Conservation (phyloP, 1,140 invertebrate species). For the Drosophila asahinai region DNA sequence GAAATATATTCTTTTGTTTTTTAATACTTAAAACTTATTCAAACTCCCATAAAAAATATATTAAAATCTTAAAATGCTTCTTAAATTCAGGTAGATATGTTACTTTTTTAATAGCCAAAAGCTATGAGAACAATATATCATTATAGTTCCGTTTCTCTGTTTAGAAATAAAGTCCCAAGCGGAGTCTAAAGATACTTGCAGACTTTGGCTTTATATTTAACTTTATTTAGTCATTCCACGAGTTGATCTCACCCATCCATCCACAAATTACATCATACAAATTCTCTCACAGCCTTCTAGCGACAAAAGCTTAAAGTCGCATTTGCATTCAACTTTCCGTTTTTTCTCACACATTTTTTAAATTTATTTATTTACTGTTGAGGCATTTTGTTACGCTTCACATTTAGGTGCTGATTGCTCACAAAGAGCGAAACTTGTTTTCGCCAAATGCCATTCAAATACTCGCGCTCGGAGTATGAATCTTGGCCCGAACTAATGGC, state of each 20-base stretch:
- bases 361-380: conserved; percentile 28
- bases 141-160: neutral
- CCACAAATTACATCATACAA: conserved; percentile 33
- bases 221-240: conserved; percentile 12
- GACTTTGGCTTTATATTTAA: neutral
- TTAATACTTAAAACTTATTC: neutral
- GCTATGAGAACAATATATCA: too few relatives aligned
- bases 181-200: neutral
- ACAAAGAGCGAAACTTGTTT: conserved; percentile 47
- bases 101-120: too few relatives aligned
- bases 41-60: neutral
- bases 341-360: conserved; percentile 30
- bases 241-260: conserved; percentile 26
- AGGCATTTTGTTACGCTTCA: conserved; percentile 47
- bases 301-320: neutral
- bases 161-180: neutral
- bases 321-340: conserved; percentile 42
- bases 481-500: conserved; percentile 46
- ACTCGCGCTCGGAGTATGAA: neutral
- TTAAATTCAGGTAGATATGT: too few relatives aligned
- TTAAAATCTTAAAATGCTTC: neutral
- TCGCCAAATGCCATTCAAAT: conserved; percentile 39
- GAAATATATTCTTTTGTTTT: too few relatives aligned
- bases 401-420: conserved; percentile 43
- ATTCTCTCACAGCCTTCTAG: conserved; percentile 44